Evolutionary conservation across 2,113 vertebrate genomes (phyloP).

Genomic region (Melanostigma gelatinosum): DNA sequence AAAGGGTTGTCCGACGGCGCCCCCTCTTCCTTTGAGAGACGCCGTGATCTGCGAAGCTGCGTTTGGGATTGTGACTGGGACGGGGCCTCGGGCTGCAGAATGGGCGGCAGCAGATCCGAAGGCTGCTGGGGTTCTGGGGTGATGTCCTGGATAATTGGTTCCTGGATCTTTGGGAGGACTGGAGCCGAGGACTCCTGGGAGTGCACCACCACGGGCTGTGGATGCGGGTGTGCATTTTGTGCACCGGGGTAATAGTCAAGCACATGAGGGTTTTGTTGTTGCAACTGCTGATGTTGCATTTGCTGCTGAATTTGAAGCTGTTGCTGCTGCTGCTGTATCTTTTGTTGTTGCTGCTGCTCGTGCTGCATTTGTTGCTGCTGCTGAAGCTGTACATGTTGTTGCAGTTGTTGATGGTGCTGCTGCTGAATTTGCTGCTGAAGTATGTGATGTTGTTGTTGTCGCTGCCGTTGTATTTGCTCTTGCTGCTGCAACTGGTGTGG

Average conservation of each 20-base stretch:
- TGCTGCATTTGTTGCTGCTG: constrained; percentile 81
- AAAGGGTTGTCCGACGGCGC: constrained; percentile 83
- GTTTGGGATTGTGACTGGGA: constrained; percentile 72
- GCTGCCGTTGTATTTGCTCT: constrained; percentile 81
- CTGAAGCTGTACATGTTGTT: constrained; percentile 69
- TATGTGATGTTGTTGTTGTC: constrained; percentile 77
- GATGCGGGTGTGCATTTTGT: constrained; percentile 68
- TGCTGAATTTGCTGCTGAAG: constrained; percentile 84
- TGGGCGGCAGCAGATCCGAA: constrained; percentile 82
- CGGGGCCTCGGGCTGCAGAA: constrained; percentile 72
- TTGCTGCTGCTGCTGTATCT: constrained; percentile 76
- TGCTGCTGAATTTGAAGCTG: constrained; percentile 81
- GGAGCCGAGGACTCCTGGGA: constrained; percentile 86
- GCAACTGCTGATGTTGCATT: constrained; percentile 84
- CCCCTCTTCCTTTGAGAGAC: constrained; percentile 93
- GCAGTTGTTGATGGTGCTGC: constrained; percentile 71
- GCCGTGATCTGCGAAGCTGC: constrained; percentile 91
- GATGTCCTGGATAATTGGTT: constrained; percentile 81
- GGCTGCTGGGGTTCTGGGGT: constrained; percentile 84
- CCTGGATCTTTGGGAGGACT: constrained; percentile 83
- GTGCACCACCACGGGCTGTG: constrained; percentile 83
- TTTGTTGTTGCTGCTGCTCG: constrained; percentile 79
- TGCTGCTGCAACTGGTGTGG: constrained; percentile 79
- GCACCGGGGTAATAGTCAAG: constrained; percentile 72
- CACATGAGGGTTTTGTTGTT: constrained; percentile 79